Evolutionary conservation across 2,113 vertebrate genomes (phyloP).

Genomic region (Epinephelus lanceolatus): DNA sequence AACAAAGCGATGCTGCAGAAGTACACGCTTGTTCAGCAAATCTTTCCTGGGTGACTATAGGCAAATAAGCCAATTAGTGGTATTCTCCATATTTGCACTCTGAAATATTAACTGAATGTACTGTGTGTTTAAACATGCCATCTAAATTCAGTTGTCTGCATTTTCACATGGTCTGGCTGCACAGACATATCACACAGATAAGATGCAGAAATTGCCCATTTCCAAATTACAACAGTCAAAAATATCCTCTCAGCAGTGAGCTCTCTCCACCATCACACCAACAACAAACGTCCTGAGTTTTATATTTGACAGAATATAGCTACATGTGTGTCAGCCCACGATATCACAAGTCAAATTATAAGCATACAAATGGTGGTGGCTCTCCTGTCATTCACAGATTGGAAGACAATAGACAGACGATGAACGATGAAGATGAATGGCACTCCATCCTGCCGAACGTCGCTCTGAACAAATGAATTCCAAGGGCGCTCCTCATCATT

Average conservation of each 20-base stretch:
- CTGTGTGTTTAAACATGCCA: not conserved
- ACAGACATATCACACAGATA: slow-evolving; percentile 5
- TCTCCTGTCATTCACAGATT: slow-evolving; percentile 59
- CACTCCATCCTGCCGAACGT: slow-evolving; percentile 49
- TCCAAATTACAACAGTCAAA: slow-evolving; percentile 8
- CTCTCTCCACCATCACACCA: not conserved
- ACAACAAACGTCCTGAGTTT: slow-evolving; percentile 8
- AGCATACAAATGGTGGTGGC: slow-evolving; percentile 36
- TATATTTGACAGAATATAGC: slow-evolving; percentile 39
- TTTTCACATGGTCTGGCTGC: slow-evolving; percentile 1
- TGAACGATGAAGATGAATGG: slow-evolving; percentile 76
- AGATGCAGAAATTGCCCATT: slow-evolving; percentile 17
- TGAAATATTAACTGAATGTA: not conserved
- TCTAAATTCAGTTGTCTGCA: not conserved
- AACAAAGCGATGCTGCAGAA: slow-evolving; percentile 3
- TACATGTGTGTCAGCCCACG: slow-evolving; percentile 36
- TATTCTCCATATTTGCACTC: not conserved
- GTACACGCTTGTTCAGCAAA: slow-evolving; percentile 18
- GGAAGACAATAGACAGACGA: slow-evolving; percentile 75
- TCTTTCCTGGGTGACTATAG: not conserved
- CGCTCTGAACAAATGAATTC: slow-evolving; percentile 76
- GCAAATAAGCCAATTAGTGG: not conserved
- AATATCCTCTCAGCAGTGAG: not conserved
- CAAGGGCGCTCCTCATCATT: slow-evolving; percentile 74
- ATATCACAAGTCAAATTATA: slow-evolving; percentile 46